Conservation (phyloP, 1,140 invertebrate species). For the Marisa cornuarietis region DNA sequence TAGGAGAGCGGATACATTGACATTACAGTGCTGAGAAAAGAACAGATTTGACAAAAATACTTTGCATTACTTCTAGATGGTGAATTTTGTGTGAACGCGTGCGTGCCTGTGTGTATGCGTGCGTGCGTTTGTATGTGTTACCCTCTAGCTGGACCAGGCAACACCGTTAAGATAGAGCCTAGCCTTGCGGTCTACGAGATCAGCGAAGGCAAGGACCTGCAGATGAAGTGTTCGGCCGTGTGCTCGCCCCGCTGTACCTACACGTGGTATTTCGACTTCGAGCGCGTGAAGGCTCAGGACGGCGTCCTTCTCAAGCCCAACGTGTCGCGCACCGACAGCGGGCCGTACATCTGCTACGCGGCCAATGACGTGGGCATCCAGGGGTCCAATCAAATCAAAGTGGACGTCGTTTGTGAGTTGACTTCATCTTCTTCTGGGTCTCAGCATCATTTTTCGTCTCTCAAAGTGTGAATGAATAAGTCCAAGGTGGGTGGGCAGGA, state of each 20-base stretch:
- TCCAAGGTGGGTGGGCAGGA: no score
- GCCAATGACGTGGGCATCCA: conserved; percentile 25
- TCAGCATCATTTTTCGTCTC: no score
- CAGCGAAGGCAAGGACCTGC: conserved; percentile 20
- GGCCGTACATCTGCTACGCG: conserved; percentile 26
- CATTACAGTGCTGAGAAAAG: no score
- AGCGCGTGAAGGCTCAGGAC: conserved; percentile 12
- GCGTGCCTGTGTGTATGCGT: no score
- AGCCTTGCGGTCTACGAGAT: conserved; percentile 12
- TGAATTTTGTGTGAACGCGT: no score
- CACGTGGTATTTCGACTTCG: conserved; percentile 25
- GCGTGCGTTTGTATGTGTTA: no score
- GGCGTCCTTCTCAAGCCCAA: conserved; percentile 6
- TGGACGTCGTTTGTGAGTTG: conserved; percentile 26
- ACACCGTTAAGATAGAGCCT: conserved; percentile 25
- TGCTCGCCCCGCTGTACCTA: conserved; percentile 31
- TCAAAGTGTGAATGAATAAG: no score
- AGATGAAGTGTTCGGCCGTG: conserved; percentile 19
- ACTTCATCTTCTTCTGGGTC: no score
- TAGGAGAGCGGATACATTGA: no score
- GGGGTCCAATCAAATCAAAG: conserved; percentile 24
- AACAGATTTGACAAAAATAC: no score
- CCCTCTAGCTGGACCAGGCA: conserved; percentile 20
- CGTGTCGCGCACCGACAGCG: conserved; percentile 3
- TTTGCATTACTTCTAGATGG: no score